Base-by-base conservation (phyloP, 2,797 vertebrate genomes). In the Crax fasciolata region DNA sequence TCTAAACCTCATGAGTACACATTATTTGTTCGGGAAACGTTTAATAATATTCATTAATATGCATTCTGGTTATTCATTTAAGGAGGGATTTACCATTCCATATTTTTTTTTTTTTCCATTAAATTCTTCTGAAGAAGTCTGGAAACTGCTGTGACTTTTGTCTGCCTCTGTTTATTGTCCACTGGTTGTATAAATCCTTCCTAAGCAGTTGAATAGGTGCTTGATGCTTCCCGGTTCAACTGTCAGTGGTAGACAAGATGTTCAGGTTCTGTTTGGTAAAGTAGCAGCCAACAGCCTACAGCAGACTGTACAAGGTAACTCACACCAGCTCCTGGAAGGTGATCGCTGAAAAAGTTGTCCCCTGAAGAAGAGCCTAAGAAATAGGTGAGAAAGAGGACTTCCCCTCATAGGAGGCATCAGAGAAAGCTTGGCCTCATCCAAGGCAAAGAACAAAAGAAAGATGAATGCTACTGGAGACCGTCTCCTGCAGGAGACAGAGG, bases 401-500 rank as follows among this genome's bases (percentile, higher is more conserved):
- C 35, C 19, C 19, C 11, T 57, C 24, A 35, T 32, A 71, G 30
- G 48, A 71, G 15, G 4, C 27, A 44, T 14, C 10, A 54, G 58
- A 75, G 32, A 18, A 30, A 49, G 15, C 32, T 46, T 32, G 21
- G 15, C 39, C 7, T 54, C 52, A 65, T 41, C 16, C 13, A 41
- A 13, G 18, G 4, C 21, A 46, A 54, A 67, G 46, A 61, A 6
- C 11, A 66, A 71, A 52, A 70, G 32, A n/a, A 75, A 8, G 2
- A 3, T n/a, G 30, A 11, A 63, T 25, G 18, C 62, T 67, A 12
- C 24, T 41, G 20, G 12, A 52, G 17, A 19, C 3, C 11, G 9
- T 63, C 24, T 51, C 8, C n/a, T 1, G 0, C 24, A n/a, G 17
- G 21, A 68, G 17, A 10, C 12, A 6, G 25, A n/a, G 32, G 1